Base-by-base conservation (phyloP, 2,888 invertebrate genomes). In the Dendrolimus pini region DNA sequence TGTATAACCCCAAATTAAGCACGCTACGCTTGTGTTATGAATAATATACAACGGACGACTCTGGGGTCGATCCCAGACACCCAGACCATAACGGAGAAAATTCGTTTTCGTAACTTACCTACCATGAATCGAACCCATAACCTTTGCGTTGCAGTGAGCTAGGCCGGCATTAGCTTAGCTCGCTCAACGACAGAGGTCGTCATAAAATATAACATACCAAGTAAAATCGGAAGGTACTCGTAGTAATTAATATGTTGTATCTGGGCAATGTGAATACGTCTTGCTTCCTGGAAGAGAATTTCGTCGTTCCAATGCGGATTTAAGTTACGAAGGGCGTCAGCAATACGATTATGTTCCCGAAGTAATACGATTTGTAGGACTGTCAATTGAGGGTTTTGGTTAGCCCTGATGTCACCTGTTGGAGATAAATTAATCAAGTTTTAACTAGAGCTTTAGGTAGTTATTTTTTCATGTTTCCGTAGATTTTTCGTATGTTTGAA, bases 231-330 rank as follows among this genome's bases (percentile, higher is more conserved):
- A 42, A 96, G 83, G 91, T 94, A 96, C 78, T 96, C 95, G 73
- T 95, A 94, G 76, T 95, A 96, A 59, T 94, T 92, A 69, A 96
- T 94, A 64, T 94, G 92, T 74, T 96, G 96, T 69, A 93, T 92
- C 76, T 94, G 89, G 1, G 94, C 95, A 30, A 94, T 93, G 61
- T 92, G 84, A 58, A 96, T 95, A 52, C 93, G 90, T 55, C 95
- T 89, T 0, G 95, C 92, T 80, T 96, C 95, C 75, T 96, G 95
- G 88, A 92, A 96, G 7, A 93, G 75, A 0, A 91, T 93, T 78
- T 96, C 95, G 68, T 96, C 95, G 62, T 89, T 87, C 95, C 95
- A 96, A 63, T 94, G 94, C 0, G 95, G 95, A 80, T 96, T 96
- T 41, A 96, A 70, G 7, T 84, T 76, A 0, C 89, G 80, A 9